These are phyloP conservation scores for Gnathonemus longibarbis DNA, from an alignment of 2,113 vertebrate genomes.

Conservation along the genomic window DNA sequence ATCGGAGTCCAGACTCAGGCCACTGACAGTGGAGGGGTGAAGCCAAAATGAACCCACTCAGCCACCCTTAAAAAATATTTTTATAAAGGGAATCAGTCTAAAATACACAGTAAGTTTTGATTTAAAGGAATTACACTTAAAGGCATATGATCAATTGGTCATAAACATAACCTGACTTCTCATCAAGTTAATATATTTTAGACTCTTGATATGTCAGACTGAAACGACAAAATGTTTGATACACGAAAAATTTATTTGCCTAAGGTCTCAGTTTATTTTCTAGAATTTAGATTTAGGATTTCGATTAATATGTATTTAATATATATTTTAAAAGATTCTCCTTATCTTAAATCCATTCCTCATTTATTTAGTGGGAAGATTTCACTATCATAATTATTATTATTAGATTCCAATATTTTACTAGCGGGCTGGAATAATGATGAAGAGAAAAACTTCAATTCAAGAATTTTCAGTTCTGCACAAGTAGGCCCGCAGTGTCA, in stretches of 20 bases:
- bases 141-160: neutral
- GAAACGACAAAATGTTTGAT: neutral
- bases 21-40: neutral
- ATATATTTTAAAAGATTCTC: neutral
- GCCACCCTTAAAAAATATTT: neutral
- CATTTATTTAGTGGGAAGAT: neutral
- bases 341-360: neutral
- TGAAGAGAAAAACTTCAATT: neutral
- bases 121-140: neutral
- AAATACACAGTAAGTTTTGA: neutral
- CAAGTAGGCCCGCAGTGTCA: neutral
- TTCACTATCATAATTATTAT: neutral
- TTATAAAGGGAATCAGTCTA: neutral
- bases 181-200: neutral
- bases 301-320: neutral
- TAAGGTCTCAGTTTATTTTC: neutral
- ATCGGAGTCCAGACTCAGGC: neutral
- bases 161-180: neutral
- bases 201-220: neutral
- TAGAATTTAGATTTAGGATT: neutral
- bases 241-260: neutral
- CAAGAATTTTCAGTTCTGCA: neutral
- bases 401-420: neutral
- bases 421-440: neutral
- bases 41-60: neutral